A percentile compares a stretch with the other conserved stretches of the same genome.
phyloP scores from a whole-genome alignment of 2,113 vertebrate species.

The Rhizomys pruinosus region DNA sequence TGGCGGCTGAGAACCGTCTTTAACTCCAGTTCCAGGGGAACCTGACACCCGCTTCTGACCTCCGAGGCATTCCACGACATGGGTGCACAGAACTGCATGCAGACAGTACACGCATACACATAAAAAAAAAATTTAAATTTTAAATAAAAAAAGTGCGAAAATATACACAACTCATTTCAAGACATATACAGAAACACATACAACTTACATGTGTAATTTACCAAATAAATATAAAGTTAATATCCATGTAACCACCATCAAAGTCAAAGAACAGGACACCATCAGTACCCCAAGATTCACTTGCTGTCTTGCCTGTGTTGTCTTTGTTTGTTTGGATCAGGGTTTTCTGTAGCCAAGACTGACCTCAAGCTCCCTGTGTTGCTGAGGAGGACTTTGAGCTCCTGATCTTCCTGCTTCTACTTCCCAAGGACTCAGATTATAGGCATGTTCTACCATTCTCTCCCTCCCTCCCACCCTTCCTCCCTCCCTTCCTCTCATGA shows the following conservation, averaged over 20 bases:
- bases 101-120: too few relatives aligned
- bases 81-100: too few relatives aligned
- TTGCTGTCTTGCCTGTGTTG: background rate
- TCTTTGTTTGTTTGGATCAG: background rate
- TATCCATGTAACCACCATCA: background rate
- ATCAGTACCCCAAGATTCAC: background rate
- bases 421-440: background rate
- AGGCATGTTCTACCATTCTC: background rate
- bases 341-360: background rate
- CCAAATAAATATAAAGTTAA: conserved; percentile 11
- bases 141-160: too few relatives aligned
- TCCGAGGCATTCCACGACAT: too few relatives aligned
- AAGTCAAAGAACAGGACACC: background rate
- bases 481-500: background rate
- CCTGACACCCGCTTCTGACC: too few relatives aligned
- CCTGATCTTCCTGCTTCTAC: background rate
- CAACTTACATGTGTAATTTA: conserved; percentile 10
- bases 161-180: background rate
- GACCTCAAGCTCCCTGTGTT: background rate
- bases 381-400: background rate
- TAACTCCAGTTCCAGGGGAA: too few relatives aligned
- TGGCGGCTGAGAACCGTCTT: too few relatives aligned
- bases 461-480: background rate
- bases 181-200: background rate
- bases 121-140: too few relatives aligned